Evolutionary conservation across 2,888 invertebrate species (phyloP).

Genomic region (Brassicogethes aeneus): DNA sequence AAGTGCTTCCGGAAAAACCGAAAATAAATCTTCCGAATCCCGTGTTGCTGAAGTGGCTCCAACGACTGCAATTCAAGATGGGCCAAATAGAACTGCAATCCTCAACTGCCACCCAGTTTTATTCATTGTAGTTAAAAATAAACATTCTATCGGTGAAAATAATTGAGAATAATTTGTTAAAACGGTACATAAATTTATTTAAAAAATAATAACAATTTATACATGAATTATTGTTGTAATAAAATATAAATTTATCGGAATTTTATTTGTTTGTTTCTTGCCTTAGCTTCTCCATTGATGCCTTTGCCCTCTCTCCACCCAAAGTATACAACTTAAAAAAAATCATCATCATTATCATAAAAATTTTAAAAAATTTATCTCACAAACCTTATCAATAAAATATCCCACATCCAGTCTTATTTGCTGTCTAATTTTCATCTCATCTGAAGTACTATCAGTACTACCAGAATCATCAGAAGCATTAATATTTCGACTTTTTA

Average conservation of each 20-base stretch:
- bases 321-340: slow-evolving; percentile 21
- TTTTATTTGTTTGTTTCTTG: background rate
- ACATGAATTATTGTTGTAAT: slow-evolving; percentile 17
- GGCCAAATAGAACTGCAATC: slow-evolving; percentile 94
- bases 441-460: slow-evolving; percentile 54
- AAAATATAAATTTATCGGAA: slow-evolving; percentile 1
- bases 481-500: slow-evolving; percentile 50
- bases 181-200: slow-evolving; percentile 7
- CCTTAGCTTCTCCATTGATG: slow-evolving; percentile 14
- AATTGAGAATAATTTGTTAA: slow-evolving; percentile 8
- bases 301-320: slow-evolving; percentile 12
- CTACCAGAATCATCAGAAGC: slow-evolving; percentile 41
- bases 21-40: slow-evolving; percentile 43
- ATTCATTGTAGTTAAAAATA: slow-evolving; percentile 49
- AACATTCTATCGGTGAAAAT: background rate
- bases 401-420: slow-evolving; percentile 75
- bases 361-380: background rate
- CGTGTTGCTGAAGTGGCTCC: slow-evolving; percentile 71
- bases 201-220: slow-evolving; percentile 20
- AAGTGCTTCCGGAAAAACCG: slow-evolving; percentile 39
- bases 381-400: slow-evolving; percentile 51
- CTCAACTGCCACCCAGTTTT: slow-evolving; percentile 86
- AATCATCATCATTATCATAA: slow-evolving; percentile 5
- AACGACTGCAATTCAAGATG: slow-evolving; percentile 94
- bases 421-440: slow-evolving; percentile 90